Base-by-base conservation (phyloP, 2,888 invertebrate species). In the Dynastes hyllus region DNA sequence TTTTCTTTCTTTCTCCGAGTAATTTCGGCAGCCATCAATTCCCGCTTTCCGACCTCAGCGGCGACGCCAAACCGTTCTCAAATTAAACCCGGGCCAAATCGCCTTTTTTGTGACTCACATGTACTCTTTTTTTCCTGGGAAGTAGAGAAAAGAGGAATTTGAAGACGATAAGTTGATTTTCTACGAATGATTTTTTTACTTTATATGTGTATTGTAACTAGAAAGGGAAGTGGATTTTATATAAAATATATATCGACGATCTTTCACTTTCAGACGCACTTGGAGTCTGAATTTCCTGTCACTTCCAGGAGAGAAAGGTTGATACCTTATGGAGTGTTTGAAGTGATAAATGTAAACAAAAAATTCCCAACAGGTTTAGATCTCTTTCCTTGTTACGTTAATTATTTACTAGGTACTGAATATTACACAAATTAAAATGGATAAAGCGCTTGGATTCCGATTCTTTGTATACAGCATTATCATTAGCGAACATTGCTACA, bases 151-250 rank as follows among this genome's bases (percentile, higher is more conserved):
- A 69, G 51, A 69, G 69, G 51, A 51, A 29, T 63, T 32, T 5
- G 63, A 63, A 5, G 50, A 69, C 69, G 69, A 69, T 69, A 69
- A 69, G 69, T 69, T 69, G 69, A 69, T 69, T 69, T 69, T 51
- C 51, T 51, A 69, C 69, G 69, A 69, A 69, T 69, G 69, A 69
- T 69, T 69, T 69, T 69, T 69, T 51, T 69, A 69, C 69, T 69
- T 69, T 51, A 69, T 69, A 69, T n/a, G 63, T 32, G 63, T 69
- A 69, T 69, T 69, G 51, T 51, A 51, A 13, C 69, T 29, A 51
- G 29, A 29, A 29, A 27, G 53, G n/a, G 45, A 51, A 51, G 51
- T 51, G 69, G 69, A 69, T 69, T 69, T 69, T 69, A 69, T 69
- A 69, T 53, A 69, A 69, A 69, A 69, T 69, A 66, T 66, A 66